A percentile compares a stretch with the other conserved stretches of the same genome.
These are phyloP conservation scores for Pygoscelis antarcticus DNA, from an alignment of 2,113 vertebrate species.

Conservation along the genomic window DNA sequence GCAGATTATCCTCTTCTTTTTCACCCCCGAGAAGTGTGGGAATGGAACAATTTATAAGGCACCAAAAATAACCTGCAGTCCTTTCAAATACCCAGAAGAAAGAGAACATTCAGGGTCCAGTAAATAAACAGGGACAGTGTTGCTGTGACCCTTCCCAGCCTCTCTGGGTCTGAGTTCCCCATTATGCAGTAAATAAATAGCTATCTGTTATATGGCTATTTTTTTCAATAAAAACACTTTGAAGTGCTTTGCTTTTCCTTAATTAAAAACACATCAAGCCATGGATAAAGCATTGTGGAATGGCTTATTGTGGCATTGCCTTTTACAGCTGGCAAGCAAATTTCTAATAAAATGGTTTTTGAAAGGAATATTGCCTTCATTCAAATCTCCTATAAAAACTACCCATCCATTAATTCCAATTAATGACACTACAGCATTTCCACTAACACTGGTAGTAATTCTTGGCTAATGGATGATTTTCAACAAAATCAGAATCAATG, in stretches of 20 bases:
- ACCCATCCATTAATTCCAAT: slow-evolving; percentile 80
- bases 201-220: neutral
- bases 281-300: slow-evolving; percentile 49
- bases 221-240: slow-evolving; percentile 37
- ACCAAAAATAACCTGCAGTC: neutral
- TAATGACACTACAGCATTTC: slow-evolving; percentile 76
- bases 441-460: slow-evolving; percentile 74
- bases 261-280: slow-evolving; percentile 74
- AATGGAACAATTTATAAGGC: neutral
- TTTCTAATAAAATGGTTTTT: slow-evolving; percentile 76
- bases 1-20: neutral
- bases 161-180: neutral
- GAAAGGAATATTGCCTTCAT: slow-evolving; percentile 75
- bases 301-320: slow-evolving; percentile 39
- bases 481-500: slow-evolving; percentile 74
- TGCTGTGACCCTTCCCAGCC: slow-evolving; percentile 6
- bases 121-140: neutral
- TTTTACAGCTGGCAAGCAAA: slow-evolving; percentile 70
- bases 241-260: slow-evolving; percentile 60
- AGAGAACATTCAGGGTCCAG: neutral
- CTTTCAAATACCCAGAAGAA: neutral
- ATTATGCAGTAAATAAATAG: slow-evolving; percentile 53
- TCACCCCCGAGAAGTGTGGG: neutral
- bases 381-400: slow-evolving; percentile 79
- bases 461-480: slow-evolving; percentile 76